A percentile compares a stretch with the other conserved stretches of the same genome.
These are phyloP conservation scores for Coracias cyanogaster DNA, from an alignment of 2,797 vertebrate genomes.

Conservation along the genomic window DNA sequence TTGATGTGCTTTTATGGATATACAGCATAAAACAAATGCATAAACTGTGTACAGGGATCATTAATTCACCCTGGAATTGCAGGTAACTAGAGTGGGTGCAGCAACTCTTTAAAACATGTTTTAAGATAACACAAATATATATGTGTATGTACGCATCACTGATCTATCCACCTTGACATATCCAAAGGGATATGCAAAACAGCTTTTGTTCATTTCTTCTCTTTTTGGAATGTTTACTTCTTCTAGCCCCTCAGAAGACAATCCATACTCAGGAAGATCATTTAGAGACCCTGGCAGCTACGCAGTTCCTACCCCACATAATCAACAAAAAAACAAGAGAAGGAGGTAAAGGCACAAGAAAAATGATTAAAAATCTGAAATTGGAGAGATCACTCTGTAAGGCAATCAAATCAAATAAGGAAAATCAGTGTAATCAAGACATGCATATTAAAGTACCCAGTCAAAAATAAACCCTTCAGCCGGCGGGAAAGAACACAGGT, in stretches of 20 bases:
- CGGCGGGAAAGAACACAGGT: background rate
- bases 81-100: background rate
- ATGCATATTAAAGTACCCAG: background rate
- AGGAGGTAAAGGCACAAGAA: background rate
- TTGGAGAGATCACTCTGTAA: background rate
- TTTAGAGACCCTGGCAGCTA: background rate
- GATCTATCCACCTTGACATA: background rate
- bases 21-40: constrained; percentile 4
- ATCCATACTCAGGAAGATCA: background rate
- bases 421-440: background rate
- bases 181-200: background rate
- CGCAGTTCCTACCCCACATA: background rate
- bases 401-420: background rate
- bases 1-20: constrained; percentile 14
- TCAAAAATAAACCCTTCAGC: background rate
- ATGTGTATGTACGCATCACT: background rate
- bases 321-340: background rate
- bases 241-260: background rate
- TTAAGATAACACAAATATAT: background rate
- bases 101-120: background rate
- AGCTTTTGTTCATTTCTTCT: background rate
- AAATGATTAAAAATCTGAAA: background rate
- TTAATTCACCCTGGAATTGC: background rate
- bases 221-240: background rate
- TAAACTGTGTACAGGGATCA: background rate